Percentiles rank a stretch among this genome's conserved stretches.
Evolutionary conservation across 1,140 invertebrate genomes (phyloP).

Genomic region (Microplitis demolitor): DNA sequence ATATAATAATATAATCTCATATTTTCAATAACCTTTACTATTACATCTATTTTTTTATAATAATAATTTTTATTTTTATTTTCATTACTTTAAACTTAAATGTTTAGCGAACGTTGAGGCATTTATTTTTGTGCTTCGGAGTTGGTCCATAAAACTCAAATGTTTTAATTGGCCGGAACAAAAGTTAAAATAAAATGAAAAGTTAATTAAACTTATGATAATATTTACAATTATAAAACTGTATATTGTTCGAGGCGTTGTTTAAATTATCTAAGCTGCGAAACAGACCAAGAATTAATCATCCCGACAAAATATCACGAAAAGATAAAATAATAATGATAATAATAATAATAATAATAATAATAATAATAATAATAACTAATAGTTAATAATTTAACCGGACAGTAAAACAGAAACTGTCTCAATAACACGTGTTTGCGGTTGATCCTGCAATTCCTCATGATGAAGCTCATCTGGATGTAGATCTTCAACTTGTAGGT

Average conservation of each 20-base stretch:
- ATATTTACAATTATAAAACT: background rate
- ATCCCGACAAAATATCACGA: background rate
- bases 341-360: no score
- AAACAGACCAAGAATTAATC: background rate
- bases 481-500: slow-evolving; percentile 5
- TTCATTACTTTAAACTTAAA: no score
- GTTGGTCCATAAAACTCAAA: no score
- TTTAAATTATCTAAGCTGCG: background rate
- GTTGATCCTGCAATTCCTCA: slow-evolving; percentile 16
- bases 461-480: slow-evolving; percentile 14
- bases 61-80: no score
- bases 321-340: no score
- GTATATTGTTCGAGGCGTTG: background rate
- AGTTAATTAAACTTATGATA: background rate
- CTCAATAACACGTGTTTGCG: slow-evolving; percentile 9
- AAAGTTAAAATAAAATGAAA: no score
- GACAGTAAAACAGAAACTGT: slow-evolving; percentile 21
- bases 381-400: slow-evolving; percentile 12
- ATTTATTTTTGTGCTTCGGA: no score
- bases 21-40: background rate
- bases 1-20: background rate
- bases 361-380: no score
- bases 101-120: no score
- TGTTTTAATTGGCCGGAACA: no score
- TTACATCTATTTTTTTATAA: no score